These are phyloP conservation scores for Drosophila truncata DNA, from an alignment of 1,140 invertebrate genomes.

Conservation along the genomic window DNA sequence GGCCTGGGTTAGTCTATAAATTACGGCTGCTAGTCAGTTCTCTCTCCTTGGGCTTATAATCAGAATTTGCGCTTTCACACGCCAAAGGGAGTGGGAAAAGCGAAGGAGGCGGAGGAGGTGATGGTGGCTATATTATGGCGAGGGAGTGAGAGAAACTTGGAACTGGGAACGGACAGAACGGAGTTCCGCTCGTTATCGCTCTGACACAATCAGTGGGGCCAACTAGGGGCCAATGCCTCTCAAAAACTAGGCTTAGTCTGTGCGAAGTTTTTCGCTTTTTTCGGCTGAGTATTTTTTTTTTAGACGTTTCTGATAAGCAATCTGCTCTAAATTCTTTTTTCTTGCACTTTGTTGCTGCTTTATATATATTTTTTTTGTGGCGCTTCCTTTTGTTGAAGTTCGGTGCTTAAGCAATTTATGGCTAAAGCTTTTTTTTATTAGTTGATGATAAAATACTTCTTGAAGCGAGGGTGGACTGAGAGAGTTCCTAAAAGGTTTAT, in stretches of 20 bases:
- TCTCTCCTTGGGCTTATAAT: constrained; percentile 65
- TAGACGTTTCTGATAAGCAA: constrained; percentile 62
- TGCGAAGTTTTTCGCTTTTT: constrained; percentile 44
- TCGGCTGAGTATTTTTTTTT: constrained; percentile 8
- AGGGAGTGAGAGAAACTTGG: constrained; percentile 21
- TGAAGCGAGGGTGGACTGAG: constrained; percentile 11
- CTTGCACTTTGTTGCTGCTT: constrained; percentile 25
- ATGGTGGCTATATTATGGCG: neutral
- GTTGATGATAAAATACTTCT: constrained; percentile 20
- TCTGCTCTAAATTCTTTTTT: constrained; percentile 75
- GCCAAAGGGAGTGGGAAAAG: constrained; percentile 40
- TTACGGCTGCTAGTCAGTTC: constrained; percentile 68
- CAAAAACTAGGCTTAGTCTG: constrained; percentile 62
- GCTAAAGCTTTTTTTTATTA: constrained; percentile 39
- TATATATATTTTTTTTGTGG: constrained; percentile 38
- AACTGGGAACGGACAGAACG: constrained; percentile 25
- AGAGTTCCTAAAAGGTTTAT: neutral
- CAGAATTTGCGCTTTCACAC: constrained; percentile 82
- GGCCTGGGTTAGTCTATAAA: constrained; percentile 70
- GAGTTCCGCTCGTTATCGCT: constrained; percentile 70
- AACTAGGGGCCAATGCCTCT: constrained; percentile 53
- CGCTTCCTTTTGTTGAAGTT: constrained; percentile 67
- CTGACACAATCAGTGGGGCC: constrained; percentile 74
- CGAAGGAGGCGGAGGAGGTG: neutral
- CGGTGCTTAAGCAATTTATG: constrained; percentile 53